phyloP scores from a whole-genome alignment of 2,888 invertebrate genomes.

The Cactoblastis cactorum region DNA sequence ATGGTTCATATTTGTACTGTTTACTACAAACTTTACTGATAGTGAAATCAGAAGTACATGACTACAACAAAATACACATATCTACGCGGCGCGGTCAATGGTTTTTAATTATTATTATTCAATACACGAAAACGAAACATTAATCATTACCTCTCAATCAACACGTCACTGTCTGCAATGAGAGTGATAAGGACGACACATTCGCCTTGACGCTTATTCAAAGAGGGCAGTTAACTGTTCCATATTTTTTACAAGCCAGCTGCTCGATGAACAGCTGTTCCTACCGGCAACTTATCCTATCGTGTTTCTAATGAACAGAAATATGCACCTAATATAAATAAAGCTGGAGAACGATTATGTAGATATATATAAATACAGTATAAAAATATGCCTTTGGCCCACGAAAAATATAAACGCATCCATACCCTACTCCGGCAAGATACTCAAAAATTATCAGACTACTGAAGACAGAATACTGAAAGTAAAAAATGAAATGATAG shows the following conservation, averaged over 20 bases:
- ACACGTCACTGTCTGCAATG: constrained; percentile 27
- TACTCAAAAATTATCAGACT: too few species aligned
- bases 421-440: too few species aligned
- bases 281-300: constrained; percentile 49
- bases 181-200: constrained; percentile 53
- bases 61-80: too few species aligned
- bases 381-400: background rate
- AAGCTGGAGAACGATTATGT: background rate
- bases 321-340: background rate
- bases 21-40: too few species aligned
- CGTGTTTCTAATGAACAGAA: constrained; percentile 16
- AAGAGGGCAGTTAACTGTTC: constrained; percentile 63
- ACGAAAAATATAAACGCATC: background rate
- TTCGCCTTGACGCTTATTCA: constrained; percentile 43
- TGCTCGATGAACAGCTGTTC: constrained; percentile 73
- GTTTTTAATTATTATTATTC: constrained; percentile 28
- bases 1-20: too few species aligned
- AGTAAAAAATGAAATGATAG: background rate
- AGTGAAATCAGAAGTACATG: constrained; percentile 24
- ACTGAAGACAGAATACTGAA: background rate
- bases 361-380: too few species aligned
- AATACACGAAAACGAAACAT: constrained; percentile 23
- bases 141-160: constrained; percentile 37
- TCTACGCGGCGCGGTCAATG: constrained; percentile 20
- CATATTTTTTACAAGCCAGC: constrained; percentile 72